A percentile compares a stretch with the other conserved stretches of the same genome.
Evolutionary conservation across 2,797 vertebrate species (phyloP).

Genomic region (Bovichtus diacanthus): DNA sequence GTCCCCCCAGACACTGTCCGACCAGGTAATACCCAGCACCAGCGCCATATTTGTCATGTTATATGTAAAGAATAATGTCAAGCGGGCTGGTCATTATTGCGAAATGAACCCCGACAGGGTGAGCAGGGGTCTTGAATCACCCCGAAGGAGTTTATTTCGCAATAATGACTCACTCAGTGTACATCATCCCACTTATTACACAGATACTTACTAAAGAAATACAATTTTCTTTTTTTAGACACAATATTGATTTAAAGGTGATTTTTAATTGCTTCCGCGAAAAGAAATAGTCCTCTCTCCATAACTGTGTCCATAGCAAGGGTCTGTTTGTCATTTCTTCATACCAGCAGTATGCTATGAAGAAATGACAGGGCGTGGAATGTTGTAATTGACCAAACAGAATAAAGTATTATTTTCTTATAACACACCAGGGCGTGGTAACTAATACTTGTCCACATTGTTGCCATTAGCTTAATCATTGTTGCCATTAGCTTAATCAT

Average conservation of each 20-base stretch:
- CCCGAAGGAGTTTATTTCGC: too few species aligned
- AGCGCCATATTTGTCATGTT: not conserved
- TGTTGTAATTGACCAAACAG: not conserved
- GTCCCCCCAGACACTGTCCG: constrained; percentile 95
- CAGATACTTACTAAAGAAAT: not conserved
- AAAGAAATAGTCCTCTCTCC: not conserved
- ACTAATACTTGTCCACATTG: rapidly evolving
- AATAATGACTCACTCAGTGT: not conserved
- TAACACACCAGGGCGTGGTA: not conserved
- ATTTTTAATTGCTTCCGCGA: not conserved
- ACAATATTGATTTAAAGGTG: too few species aligned
- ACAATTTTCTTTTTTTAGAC: not conserved
- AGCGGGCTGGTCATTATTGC: not conserved
- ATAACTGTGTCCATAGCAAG: not conserved
- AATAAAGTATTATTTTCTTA: not conserved
- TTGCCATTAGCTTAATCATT: not conserved
- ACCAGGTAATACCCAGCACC: constrained; percentile 88
- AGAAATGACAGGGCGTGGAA: not conserved
- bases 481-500: not conserved
- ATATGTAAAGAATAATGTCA: not conserved
- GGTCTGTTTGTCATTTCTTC: too few species aligned
- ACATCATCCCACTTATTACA: not conserved
- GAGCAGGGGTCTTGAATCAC: not conserved
- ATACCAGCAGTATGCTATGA: not conserved
- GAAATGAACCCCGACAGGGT: not conserved